Conservation (phyloP, 2,797 vertebrate species). For the Diplodus puntazzo region DNA sequence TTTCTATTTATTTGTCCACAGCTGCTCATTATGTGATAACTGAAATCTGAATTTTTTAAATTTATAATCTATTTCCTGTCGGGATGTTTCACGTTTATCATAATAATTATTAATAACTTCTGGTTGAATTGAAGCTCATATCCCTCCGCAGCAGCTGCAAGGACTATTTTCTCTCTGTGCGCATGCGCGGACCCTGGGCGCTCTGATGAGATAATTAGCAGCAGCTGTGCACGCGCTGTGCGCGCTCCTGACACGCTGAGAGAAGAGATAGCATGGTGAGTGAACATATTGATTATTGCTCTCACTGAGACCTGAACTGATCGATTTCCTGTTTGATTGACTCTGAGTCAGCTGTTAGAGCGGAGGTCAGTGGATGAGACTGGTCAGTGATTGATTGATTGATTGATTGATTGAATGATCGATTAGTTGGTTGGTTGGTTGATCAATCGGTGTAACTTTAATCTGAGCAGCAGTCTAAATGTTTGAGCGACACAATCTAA, state of each 20-base stretch:
- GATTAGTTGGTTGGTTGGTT: background rate
- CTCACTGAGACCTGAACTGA: background rate
- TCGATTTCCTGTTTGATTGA: background rate
- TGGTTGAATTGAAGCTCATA: background rate
- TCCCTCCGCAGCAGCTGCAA: conserved; percentile 6
- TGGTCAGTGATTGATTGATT: background rate
- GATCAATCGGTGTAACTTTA: background rate
- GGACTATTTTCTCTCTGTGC: conserved; percentile 6
- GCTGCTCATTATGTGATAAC: too few relatives aligned
- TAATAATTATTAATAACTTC: background rate
- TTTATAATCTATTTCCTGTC: too few relatives aligned
- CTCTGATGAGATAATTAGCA: conserved; percentile 32
- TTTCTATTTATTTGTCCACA: too few relatives aligned
- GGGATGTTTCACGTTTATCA: too few relatives aligned
- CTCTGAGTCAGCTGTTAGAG: background rate
- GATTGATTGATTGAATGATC: background rate
- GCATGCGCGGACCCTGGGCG: background rate
- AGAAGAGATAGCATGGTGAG: conserved; percentile 48
- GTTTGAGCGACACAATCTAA: background rate
- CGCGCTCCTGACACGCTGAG: background rate
- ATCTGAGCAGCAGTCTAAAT: background rate
- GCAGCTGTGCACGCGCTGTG: conserved; percentile 61
- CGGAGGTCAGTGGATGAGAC: background rate
- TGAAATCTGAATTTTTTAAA: too few relatives aligned
- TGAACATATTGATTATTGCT: background rate